Base-by-base conservation (phyloP, 2,113 vertebrate genomes). In the Danionella cerebrum region DNA sequence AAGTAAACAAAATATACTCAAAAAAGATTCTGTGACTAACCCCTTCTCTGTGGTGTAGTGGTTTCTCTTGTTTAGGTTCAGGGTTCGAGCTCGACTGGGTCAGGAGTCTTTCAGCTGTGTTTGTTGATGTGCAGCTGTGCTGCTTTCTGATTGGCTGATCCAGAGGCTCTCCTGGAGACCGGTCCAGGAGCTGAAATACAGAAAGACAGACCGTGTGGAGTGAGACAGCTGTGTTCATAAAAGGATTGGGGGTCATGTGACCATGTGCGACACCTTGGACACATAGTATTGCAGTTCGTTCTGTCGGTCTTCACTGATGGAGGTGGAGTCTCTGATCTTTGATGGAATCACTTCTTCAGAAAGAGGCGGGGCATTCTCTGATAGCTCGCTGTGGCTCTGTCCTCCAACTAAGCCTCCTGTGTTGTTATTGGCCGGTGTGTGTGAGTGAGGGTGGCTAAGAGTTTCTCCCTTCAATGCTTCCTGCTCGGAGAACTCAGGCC, bases 231-330 rank as follows among this genome's bases (percentile, higher is more conserved):
- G 29, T 31, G 29, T 31, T 31, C 7, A 31, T 31, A 31, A 31
- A 3, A 31, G 7, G 29, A 3, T 31, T 31, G 29, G 42, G 2
- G 38, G 14, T 14, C 29, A 31, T 44, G 45, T 59, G 36, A 22
- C 19, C 47, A 22, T 38, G 27, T 38, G 24, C 14, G 5, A 11
- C 25, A 76, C 70, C 75, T 76, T 76, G 11, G 67, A 38, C 9
- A 76, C 65, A 42, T 73, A 76, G 41, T 67, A 73, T 62, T 76
- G 67, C 41, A 76, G 71, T 18, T 76, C 75, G 33, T 10, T 73
- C 57, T 70, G 70, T 67, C 70, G 22, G 3, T 73, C 70, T 9
- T 60, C 59, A 36, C 41, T 19, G 6, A 35, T 1, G 42, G 59
- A 35, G n/a, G 50, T n/a, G 9, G 29, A 57, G 10, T 8, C 8